Percentiles rank a stretch among this genome's conserved stretches.
Conservation (phyloP, 2,888 invertebrate genomes). For the Lasius fuliginosus region DNA sequence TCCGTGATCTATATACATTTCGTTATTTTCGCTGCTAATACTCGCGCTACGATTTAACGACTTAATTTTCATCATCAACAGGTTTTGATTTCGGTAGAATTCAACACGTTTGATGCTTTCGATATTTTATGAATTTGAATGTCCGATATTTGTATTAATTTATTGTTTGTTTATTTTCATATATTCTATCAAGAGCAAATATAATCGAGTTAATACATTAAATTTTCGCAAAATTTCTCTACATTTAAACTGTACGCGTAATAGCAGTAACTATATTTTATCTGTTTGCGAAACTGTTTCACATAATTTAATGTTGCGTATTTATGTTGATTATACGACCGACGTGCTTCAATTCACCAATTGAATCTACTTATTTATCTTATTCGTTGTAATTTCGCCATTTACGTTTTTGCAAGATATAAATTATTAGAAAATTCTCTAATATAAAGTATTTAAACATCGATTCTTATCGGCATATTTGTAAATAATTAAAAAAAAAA, state of each 20-base stretch:
- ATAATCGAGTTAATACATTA: background rate
- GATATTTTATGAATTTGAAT: background rate
- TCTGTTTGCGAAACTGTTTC: background rate
- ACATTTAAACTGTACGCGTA: background rate
- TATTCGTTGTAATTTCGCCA: background rate
- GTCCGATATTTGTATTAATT: background rate
- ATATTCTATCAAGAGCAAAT: background rate
- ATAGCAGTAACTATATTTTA: background rate
- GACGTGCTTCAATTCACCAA: background rate
- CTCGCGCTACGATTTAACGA: background rate
- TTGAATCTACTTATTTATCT: background rate
- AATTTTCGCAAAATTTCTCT: background rate
- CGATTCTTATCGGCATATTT: background rate
- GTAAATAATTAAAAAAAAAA: background rate
- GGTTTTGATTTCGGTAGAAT: background rate
- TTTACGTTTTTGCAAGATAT: background rate
- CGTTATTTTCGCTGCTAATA: background rate
- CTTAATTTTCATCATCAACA: background rate
- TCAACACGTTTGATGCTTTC: background rate
- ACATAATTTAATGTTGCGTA: slow-evolving; percentile 13
- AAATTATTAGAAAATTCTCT: background rate
- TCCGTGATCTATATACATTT: background rate
- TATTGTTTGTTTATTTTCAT: background rate
- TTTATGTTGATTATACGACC: background rate
- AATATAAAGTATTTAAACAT: background rate